phyloP scores from a whole-genome alignment of 2,797 vertebrate species.

The Heliangelus exortis region DNA sequence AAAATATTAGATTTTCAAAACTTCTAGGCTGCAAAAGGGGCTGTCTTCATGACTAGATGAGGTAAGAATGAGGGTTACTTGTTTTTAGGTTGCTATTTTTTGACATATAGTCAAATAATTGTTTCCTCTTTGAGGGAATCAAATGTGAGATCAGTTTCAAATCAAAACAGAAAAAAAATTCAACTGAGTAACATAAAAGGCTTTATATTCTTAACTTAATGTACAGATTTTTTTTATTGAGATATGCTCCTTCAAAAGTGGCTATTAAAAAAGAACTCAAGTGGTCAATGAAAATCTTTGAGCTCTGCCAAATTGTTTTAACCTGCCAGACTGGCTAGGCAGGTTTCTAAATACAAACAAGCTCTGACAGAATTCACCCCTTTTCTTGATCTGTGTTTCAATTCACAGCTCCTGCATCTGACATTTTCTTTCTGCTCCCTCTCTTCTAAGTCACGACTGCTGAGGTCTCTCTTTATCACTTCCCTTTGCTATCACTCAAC shows the following conservation, averaged over 20 bases:
- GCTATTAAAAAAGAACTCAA: not conserved
- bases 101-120: not conserved
- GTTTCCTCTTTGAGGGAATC: not conserved
- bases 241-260: not conserved
- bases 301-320: not conserved
- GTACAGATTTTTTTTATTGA: not conserved
- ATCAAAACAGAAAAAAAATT: not conserved
- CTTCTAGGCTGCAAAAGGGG: not conserved
- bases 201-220: not conserved
- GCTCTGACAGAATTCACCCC: not conserved
- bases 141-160: not conserved
- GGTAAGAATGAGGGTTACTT: not conserved
- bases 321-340: not conserved
- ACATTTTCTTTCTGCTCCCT: not conserved
- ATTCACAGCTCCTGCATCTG: not conserved
- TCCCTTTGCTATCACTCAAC: conserved; percentile 4
- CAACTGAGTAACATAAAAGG: not conserved
- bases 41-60: not conserved
- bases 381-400: not conserved
- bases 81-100: not conserved
- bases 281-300: not conserved
- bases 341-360: not conserved
- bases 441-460: not conserved
- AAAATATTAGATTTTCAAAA: not conserved
- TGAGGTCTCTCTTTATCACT: conserved; percentile 2